Conservation (phyloP, 2,888 invertebrate species). For the Lepidocyrtinus sp. region DNA sequence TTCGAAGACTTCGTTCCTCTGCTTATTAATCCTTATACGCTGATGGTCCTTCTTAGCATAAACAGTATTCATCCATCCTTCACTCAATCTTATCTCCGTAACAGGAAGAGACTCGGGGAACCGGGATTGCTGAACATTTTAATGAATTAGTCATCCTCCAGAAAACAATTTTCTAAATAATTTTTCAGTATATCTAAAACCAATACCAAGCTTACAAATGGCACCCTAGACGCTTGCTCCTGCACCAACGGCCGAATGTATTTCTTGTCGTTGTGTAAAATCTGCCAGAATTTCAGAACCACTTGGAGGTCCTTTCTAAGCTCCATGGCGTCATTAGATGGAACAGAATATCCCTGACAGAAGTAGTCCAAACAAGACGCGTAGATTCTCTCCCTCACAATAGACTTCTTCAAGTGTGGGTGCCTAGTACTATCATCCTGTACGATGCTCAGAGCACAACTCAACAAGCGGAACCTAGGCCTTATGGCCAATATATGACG, state of each 20-base stretch:
- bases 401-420: constrained; percentile 88
- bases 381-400: constrained; percentile 95
- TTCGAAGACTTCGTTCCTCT: constrained; percentile 67
- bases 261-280: constrained; percentile 94
- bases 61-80: constrained; percentile 83
- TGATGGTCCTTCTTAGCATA: constrained; percentile 63
- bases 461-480: constrained; percentile 89
- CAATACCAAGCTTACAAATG: constrained; percentile 4
- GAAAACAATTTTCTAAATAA: too few relatives aligned
- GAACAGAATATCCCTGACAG: constrained; percentile 90
- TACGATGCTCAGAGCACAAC: constrained; percentile 91
- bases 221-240: background rate
- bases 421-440: constrained; percentile 87
- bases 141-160: too few relatives aligned
- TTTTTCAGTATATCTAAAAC: too few relatives aligned
- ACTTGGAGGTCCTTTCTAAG: constrained; percentile 91
- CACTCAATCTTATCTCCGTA: constrained; percentile 68
- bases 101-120: constrained; percentile 37
- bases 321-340: constrained; percentile 84
- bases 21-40: constrained; percentile 61
- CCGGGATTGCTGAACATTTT: background rate
- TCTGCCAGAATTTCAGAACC: constrained; percentile 95
- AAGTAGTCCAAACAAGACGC: constrained; percentile 96
- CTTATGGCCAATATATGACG: constrained; percentile 94
- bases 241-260: constrained; percentile 74